Percentiles rank a stretch among this genome's conserved stretches.
Evolutionary conservation across 2,888 invertebrate genomes (phyloP).

Genomic region (Rhopalosiphum nymphaeae): DNA sequence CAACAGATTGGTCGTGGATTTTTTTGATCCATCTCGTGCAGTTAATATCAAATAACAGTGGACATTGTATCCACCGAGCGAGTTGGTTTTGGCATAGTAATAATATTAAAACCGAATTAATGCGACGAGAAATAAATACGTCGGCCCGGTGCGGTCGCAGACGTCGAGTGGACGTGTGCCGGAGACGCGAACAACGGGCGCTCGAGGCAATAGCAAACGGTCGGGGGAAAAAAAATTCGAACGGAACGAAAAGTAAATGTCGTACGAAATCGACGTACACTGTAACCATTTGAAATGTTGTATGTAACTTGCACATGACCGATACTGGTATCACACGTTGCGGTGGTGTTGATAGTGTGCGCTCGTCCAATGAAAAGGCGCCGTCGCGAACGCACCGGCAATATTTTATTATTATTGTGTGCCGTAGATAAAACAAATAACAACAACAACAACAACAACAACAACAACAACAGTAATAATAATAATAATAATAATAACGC

Average conservation of each 20-base stretch:
- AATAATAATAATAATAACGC: background rate
- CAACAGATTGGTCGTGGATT: background rate
- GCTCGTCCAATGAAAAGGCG: background rate
- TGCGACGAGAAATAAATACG: background rate
- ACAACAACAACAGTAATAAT: no score
- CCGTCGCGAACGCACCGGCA: background rate
- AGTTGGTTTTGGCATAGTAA: background rate
- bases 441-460: no score
- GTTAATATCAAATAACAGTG: background rate
- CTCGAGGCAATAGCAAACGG: background rate
- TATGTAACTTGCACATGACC: background rate
- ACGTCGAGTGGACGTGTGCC: background rate
- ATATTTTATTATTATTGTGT: background rate
- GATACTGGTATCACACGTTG: background rate
- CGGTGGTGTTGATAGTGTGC: background rate
- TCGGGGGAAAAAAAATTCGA: background rate
- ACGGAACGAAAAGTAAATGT: background rate
- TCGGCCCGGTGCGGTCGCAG: background rate
- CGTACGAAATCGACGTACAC: background rate
- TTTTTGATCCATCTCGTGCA: constrained; percentile 10
- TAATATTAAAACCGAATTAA: background rate
- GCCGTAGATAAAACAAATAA: background rate
- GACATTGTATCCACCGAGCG: background rate
- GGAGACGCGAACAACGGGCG: background rate
- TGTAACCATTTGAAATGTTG: background rate